These are phyloP conservation scores for Tachyglossus aculeatus DNA, from an alignment of 2,797 vertebrate genomes.

Conservation along the genomic window DNA sequence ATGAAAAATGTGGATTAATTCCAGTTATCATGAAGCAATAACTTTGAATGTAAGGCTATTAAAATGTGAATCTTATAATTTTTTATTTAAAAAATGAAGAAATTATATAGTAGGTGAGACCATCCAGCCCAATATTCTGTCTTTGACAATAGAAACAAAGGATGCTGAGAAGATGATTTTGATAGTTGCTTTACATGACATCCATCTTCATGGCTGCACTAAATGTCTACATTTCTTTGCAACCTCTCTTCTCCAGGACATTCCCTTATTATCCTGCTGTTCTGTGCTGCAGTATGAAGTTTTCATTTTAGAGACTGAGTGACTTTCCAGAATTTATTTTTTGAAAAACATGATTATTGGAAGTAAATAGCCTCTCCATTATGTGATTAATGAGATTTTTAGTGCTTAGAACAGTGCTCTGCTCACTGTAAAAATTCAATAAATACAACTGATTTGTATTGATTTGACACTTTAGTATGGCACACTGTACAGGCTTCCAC, in stretches of 20 bases:
- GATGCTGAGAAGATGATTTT: neutral
- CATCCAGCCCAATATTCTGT: no score
- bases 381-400: constrained; percentile 48
- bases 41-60: constrained; percentile 6
- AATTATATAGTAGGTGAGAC: no score
- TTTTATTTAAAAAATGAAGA: no score
- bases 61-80: constrained; percentile 7
- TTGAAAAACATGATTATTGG: constrained; percentile 2
- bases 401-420: no score
- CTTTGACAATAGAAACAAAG: neutral
- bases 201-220: neutral
- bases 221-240: neutral
- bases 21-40: constrained; percentile 10
- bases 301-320: constrained; percentile 14
- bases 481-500: no score
- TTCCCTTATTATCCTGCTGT: neutral
- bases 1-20: neutral
- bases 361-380: constrained; percentile 12
- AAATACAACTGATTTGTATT: no score
- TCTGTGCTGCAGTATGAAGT: neutral
- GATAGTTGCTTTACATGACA: constrained; percentile 7
- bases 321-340: neutral
- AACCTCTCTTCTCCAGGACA: neutral
- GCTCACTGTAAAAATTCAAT: no score
- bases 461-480: no score